Evolutionary conservation across 2,113 vertebrate genomes (phyloP).

Genomic region (Syngnathus floridae): DNA sequence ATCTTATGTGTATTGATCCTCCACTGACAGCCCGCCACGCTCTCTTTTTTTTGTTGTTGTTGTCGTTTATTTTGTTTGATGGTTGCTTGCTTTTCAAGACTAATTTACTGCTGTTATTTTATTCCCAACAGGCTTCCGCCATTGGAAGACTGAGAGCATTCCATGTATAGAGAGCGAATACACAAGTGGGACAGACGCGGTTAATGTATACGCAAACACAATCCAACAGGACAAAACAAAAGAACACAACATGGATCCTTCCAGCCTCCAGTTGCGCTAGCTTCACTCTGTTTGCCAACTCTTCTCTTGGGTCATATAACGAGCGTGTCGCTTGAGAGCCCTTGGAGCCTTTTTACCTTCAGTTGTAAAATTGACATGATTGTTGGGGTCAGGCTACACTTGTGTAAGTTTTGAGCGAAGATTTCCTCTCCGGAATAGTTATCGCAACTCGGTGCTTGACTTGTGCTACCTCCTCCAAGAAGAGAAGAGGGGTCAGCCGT

Average conservation of each 20-base stretch:
- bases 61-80: conserved; percentile 5
- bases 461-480: conserved; percentile 58
- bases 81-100: conserved; percentile 30
- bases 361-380: conserved; percentile 40
- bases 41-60: not conserved
- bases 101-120: conserved; percentile 45
- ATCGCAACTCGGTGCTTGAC: conserved; percentile 58
- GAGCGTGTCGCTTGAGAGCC: conserved; percentile 54
- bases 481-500: conserved; percentile 58
- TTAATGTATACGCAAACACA: conserved; percentile 64
- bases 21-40: conserved; percentile 16
- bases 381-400: conserved; percentile 6
- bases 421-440: conserved; percentile 23
- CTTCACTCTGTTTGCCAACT: conserved; percentile 59
- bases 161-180: conserved; percentile 5
- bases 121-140: conserved; percentile 28
- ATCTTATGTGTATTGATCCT: conserved; percentile 58
- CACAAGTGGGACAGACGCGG: conserved; percentile 25
- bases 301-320: conserved; percentile 57
- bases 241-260: conserved; percentile 56
- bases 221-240: conserved; percentile 59
- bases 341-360: conserved; percentile 39
- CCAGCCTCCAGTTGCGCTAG: conserved; percentile 31
- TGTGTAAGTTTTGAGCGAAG: not conserved
- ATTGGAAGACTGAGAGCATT: conserved; percentile 38